Percentiles rank a stretch among this genome's conserved stretches.
Evolutionary conservation across 2,888 invertebrate species (phyloP).

Genomic region (Odontocolon sp.): DNA sequence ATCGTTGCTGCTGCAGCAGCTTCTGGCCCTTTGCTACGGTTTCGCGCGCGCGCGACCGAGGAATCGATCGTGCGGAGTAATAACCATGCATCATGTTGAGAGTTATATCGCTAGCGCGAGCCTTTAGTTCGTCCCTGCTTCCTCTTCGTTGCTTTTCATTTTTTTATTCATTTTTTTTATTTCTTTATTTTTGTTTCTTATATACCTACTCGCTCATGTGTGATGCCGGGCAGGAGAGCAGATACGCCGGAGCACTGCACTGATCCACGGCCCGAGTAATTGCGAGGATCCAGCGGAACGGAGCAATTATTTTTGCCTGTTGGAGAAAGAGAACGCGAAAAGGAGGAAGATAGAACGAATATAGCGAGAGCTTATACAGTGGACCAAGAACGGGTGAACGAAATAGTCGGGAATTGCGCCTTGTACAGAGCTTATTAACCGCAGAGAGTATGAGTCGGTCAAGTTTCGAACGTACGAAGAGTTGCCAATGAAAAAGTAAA

Average conservation of each 20-base stretch:
- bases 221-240: constrained; percentile 30
- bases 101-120: constrained; percentile 61
- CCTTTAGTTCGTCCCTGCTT: constrained; percentile 44
- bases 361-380: not conserved
- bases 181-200: not conserved
- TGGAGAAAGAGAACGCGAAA: constrained; percentile 35
- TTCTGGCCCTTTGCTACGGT: constrained; percentile 38
- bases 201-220: constrained; percentile 7
- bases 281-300: constrained; percentile 62
- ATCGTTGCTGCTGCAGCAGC: constrained; percentile 5
- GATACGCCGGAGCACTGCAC: constrained; percentile 44
- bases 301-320: constrained; percentile 62
- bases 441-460: not conserved
- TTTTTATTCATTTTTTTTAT: too few species aligned
- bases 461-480: too few species aligned
- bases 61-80: constrained; percentile 61
- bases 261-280: constrained; percentile 60
- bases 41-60: constrained; percentile 34
- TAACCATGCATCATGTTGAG: constrained; percentile 63
- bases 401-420: not conserved
- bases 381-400: not conserved
- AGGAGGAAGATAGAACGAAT: constrained; percentile 8
- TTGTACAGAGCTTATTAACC: not conserved
- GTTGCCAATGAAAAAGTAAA: too few species aligned
- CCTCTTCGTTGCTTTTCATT: not conserved